Evolutionary conservation across 2,888 invertebrate genomes (phyloP).

Genomic region (Leptopterna dolabrata): DNA sequence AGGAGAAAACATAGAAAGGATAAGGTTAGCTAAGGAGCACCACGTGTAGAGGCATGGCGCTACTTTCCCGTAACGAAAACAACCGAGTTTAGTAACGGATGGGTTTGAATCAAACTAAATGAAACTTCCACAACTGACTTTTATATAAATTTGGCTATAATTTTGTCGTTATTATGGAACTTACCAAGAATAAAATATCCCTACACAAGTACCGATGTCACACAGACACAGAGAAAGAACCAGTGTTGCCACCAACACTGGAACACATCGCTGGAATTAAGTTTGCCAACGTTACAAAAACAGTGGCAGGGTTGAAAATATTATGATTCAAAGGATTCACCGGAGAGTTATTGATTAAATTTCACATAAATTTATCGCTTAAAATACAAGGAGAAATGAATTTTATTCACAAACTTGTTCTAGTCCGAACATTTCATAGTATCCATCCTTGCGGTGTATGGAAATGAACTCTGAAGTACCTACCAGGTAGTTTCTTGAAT

Average conservation of each 20-base stretch:
- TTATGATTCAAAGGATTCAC: too few species aligned
- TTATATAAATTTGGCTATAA: neutral
- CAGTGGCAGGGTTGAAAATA: too few species aligned
- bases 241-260: slow-evolving; percentile 29
- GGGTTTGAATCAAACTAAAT: neutral
- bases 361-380: too few species aligned
- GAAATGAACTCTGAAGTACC: too few species aligned
- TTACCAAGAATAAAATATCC: slow-evolving; percentile 33
- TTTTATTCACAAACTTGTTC: too few species aligned
- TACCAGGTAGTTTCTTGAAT: too few species aligned
- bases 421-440: too few species aligned
- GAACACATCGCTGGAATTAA: neutral
- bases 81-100: too few species aligned
- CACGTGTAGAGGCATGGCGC: slow-evolving; percentile 15
- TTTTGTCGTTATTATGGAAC: neutral
- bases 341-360: too few species aligned
- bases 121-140: neutral
- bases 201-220: neutral
- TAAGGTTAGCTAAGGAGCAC: slow-evolving; percentile 5
- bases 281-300: neutral
- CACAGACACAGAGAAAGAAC: slow-evolving; percentile 19
- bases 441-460: too few species aligned
- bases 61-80: neutral
- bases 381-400: too few species aligned
- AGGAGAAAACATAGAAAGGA: neutral